Evolutionary conservation across 1,140 invertebrate genomes (phyloP), one percentile per base, ranked within the genome.

Genomic region (Drosophila simulans): DNA sequence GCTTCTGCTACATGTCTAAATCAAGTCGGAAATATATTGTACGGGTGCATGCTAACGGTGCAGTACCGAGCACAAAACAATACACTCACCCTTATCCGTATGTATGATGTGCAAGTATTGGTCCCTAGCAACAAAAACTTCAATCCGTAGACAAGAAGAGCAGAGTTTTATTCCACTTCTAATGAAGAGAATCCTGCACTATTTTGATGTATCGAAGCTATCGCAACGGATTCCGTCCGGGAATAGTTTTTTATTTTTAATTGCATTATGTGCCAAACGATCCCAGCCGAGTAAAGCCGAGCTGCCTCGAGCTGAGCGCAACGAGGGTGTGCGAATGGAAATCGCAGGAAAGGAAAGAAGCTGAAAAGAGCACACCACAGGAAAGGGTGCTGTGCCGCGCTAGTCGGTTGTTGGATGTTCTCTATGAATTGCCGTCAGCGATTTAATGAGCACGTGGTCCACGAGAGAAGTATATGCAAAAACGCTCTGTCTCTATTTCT

Each of bases 381-480:
- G 62, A 66, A 69, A 35, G 60, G 63, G 66, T 68, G 65, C 39
- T 63, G 34, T 31, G 31, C 31, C 31, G 31, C 8, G 31, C 31
- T 31, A 31, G 31, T 31, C 31, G 54, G 43, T 20, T 40, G 53
- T 37, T 58, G 22, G 37, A 68, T 66, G 25, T 66, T 42, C 59
- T 68, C 64, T 43, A 57, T 62, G 51, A 81, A 82, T 75, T 63
- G 57, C 74, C 63, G 58, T 80, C 66, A 49, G 48, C 65, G 57
- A 70, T 53, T 69, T 88, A 88, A 79, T 79, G 70, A 81, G 84
- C 84, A 89, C 80, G 84, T 88, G 84, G 84, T 80, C 72, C 71
- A 73, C 49, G 56, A 76, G 66, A 79, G 65, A 52, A 75, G 64
- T 75, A 59, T 81, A 75, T 80, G 78, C 78, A 80, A 76, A 77